phyloP scores from a whole-genome alignment of 2,888 invertebrate species.

The Sarcophaga variegata region DNA sequence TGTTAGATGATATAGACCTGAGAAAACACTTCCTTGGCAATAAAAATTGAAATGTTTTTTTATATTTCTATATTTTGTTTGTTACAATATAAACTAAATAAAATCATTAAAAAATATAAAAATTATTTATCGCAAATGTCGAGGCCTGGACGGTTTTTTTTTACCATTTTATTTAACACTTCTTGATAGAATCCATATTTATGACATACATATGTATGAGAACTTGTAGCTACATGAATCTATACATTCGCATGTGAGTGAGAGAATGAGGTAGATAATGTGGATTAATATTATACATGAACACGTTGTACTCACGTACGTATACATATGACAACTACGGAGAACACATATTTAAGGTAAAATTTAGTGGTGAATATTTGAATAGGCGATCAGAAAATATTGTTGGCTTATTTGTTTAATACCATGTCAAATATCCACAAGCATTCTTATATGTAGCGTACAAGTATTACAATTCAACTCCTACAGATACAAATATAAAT shows the following conservation, averaged over 20 bases:
- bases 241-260: slow-evolving; percentile 11
- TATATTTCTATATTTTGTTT: no score
- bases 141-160: no score
- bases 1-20: no score
- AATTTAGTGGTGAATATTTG: slow-evolving; percentile 55
- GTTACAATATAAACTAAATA: no score
- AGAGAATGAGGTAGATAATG: not conserved
- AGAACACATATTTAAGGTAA: slow-evolving; percentile 48
- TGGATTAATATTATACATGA: slow-evolving; percentile 19
- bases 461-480: not conserved
- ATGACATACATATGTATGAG: not conserved
- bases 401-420: not conserved
- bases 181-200: no score
- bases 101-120: no score
- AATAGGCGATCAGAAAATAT: slow-evolving; percentile 40
- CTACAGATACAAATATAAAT: not conserved
- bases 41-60: no score
- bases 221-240: not conserved
- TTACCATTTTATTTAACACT: no score
- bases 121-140: no score
- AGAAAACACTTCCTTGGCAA: no score
- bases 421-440: not conserved
- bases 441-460: not conserved
- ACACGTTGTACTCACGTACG: slow-evolving; percentile 15
- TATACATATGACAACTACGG: slow-evolving; percentile 25